phyloP scores from a whole-genome alignment of 2,888 invertebrate genomes.

The Spilosoma lubricipeda region DNA sequence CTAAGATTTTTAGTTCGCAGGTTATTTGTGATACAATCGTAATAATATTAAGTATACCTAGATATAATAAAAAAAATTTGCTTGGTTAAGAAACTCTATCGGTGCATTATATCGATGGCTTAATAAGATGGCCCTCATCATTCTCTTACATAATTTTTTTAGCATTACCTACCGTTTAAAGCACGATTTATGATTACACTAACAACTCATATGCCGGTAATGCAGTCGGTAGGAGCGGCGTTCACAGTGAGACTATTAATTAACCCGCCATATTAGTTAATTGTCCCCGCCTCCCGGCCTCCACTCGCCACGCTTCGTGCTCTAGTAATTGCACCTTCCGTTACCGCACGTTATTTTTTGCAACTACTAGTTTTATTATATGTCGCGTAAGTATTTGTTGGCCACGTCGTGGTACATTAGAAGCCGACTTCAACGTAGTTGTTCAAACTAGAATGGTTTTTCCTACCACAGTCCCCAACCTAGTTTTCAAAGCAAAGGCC shows the following conservation, averaged over 20 bases:
- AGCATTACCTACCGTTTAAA: background rate
- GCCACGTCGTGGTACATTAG: background rate
- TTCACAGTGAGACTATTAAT: conserved; percentile 63
- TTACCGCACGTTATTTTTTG: conserved; percentile 39
- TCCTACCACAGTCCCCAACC: too few relatives aligned
- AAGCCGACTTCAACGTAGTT: too few relatives aligned
- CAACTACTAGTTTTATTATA: conserved; percentile 24
- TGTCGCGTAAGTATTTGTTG: background rate
- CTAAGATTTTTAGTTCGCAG: too few relatives aligned
- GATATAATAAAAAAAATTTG: too few relatives aligned
- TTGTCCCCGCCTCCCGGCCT: conserved; percentile 57
- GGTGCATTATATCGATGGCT: background rate
- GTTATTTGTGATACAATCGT: too few relatives aligned
- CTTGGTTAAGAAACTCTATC: background rate
- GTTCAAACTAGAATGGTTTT: too few relatives aligned
- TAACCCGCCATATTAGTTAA: conserved; percentile 78
- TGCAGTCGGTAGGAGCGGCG: conserved; percentile 34
- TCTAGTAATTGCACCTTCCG: conserved; percentile 51
- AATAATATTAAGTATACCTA: too few relatives aligned
- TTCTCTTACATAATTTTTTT: background rate
- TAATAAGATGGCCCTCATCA: background rate
- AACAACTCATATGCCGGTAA: conserved; percentile 26
- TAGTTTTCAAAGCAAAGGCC: too few relatives aligned
- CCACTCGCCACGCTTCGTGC: conserved; percentile 55
- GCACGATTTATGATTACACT: conserved; percentile 16